Evolutionary conservation across 2,888 invertebrate species (phyloP).

Genomic region (Ornithoptera priamus): DNA sequence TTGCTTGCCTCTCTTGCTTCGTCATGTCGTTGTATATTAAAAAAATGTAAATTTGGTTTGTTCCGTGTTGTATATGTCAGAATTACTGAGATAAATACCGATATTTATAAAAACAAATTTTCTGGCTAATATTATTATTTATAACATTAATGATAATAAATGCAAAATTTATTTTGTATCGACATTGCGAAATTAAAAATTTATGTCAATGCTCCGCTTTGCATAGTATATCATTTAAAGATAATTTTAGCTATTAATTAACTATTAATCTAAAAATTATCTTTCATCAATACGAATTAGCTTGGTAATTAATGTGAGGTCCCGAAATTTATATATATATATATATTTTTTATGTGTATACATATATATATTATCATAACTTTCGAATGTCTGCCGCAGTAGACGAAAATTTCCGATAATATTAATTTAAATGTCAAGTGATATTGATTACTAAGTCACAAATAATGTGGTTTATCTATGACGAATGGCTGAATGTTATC

Average conservation of each 20-base stretch:
- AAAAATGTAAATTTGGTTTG: too few species aligned
- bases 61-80: too few species aligned
- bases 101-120: not conserved
- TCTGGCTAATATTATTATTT: not conserved
- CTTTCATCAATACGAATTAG: not conserved
- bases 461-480: slow-evolving; percentile 55
- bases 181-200: not conserved
- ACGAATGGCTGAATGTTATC: slow-evolving; percentile 57
- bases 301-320: not conserved
- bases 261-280: slow-evolving; percentile 2
- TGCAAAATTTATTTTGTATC: not conserved
- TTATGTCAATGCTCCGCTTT: not conserved
- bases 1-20: too few species aligned
- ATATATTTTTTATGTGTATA: not conserved
- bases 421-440: slow-evolving; percentile 38
- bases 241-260: slow-evolving; percentile 3
- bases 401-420: slow-evolving; percentile 43
- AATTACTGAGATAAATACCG: too few species aligned
- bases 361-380: not conserved
- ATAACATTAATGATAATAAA: not conserved
- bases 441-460: slow-evolving; percentile 37
- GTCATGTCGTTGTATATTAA: too few species aligned
- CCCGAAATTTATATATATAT: not conserved
- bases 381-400: slow-evolving; percentile 38
- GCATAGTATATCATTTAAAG: not conserved